Evolutionary conservation across 2,113 vertebrate genomes (phyloP).

Genomic region (Catagonus wagneri): DNA sequence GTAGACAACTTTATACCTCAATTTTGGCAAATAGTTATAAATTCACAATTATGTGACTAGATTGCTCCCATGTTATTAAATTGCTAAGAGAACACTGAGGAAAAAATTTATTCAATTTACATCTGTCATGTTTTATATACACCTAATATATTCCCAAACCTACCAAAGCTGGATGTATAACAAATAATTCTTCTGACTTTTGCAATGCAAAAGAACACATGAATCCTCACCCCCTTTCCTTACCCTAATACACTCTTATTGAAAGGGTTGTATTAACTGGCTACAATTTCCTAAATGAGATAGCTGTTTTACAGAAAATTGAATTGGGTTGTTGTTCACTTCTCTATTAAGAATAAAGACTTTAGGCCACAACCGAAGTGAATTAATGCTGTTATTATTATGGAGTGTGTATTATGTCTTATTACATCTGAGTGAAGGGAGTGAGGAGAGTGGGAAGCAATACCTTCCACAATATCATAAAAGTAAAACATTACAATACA

Average conservation of each 20-base stretch:
- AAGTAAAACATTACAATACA: constrained; percentile 65
- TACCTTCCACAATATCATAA: constrained; percentile 48
- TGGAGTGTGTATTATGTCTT: constrained; percentile 30
- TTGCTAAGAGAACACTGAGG: not conserved
- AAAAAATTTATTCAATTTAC: constrained; percentile 52
- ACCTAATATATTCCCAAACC: not conserved
- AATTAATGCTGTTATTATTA: constrained; percentile 50
- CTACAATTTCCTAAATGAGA: constrained; percentile 46
- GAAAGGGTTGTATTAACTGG: not conserved
- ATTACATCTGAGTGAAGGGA: not conserved
- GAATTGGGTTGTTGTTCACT: constrained; percentile 48
- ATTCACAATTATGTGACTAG: constrained; percentile 18
- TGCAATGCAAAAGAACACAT: not conserved
- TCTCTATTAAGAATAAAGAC: constrained; percentile 10
- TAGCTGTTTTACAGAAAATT: not conserved
- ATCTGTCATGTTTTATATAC: not conserved
- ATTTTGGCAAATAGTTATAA: not conserved
- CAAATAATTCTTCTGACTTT: not conserved
- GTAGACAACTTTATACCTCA: constrained; percentile 28
- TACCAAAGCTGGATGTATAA: not conserved
- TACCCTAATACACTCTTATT: not conserved
- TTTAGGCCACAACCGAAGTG: not conserved
- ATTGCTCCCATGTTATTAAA: not conserved
- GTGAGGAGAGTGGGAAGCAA: not conserved
- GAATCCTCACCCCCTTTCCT: not conserved